Evolutionary conservation across 2,888 invertebrate genomes (phyloP).

Genomic region (Tolmerus cingulatus): DNA sequence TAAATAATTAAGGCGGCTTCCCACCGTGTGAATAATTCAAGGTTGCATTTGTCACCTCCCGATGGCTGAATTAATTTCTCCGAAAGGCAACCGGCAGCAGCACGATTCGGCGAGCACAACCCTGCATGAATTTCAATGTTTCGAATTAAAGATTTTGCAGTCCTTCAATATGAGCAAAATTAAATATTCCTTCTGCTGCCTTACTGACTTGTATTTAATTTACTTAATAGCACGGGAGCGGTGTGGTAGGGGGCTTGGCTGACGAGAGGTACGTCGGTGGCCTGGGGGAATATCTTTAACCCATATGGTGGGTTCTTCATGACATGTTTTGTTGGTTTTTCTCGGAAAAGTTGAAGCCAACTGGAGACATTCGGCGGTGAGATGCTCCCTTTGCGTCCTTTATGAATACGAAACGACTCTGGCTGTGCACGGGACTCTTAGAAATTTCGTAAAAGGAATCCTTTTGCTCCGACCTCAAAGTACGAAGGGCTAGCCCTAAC

Average conservation of each 20-base stretch:
- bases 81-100: background rate
- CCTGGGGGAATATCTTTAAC: conserved; percentile 35
- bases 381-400: conserved; percentile 39
- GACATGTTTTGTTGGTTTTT: conserved; percentile 41
- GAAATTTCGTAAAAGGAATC: conserved; percentile 36
- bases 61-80: conserved; percentile 27
- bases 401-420: conserved; percentile 41
- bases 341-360: conserved; percentile 31
- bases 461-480: conserved; percentile 1
- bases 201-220: conserved; percentile 42
- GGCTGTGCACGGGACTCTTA: background rate
- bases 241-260: background rate
- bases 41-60: conserved; percentile 34
- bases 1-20: conserved; percentile 31
- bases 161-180: conserved; percentile 18
- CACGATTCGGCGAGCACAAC: background rate
- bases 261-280: conserved; percentile 1
- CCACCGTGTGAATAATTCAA: conserved; percentile 12
- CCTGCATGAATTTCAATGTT: conserved; percentile 26
- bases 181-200: conserved; percentile 27
- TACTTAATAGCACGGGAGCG: conserved; percentile 26
- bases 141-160: conserved; percentile 25
- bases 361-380: conserved; percentile 28
- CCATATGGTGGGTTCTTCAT: conserved; percentile 23
- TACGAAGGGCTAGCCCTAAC: background rate